Conservation (phyloP, 1,140 invertebrate species). For the Ips typographus region DNA sequence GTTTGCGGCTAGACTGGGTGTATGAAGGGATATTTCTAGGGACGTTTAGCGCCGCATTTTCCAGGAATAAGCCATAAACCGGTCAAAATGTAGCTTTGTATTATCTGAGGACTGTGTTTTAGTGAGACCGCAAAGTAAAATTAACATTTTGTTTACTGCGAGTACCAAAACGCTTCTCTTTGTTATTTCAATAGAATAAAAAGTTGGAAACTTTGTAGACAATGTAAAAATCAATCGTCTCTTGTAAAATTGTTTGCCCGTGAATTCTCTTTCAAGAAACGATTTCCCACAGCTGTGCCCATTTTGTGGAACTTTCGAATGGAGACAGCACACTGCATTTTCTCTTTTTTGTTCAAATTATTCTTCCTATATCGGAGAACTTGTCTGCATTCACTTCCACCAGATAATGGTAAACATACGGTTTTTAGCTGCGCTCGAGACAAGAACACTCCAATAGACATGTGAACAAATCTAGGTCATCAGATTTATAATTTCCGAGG, state of each 20-base stretch:
- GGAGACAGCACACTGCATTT: constrained; percentile 22
- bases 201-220: constrained; percentile 23
- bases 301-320: constrained; percentile 26
- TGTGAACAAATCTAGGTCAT: no score
- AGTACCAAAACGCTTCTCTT: background rate
- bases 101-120: constrained; percentile 16
- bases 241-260: constrained; percentile 27
- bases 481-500: no score
- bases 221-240: constrained; percentile 28
- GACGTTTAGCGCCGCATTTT: constrained; percentile 45
- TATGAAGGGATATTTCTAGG: constrained; percentile 47
- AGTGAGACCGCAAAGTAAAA: background rate
- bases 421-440: background rate
- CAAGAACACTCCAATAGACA: no score
- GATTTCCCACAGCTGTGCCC: constrained; percentile 24
- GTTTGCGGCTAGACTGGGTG: constrained; percentile 40
- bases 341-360: constrained; percentile 14
- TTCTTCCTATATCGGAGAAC: constrained; percentile 9
- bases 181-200: constrained; percentile 10
- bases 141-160: background rate
- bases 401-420: constrained; percentile 7
- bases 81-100: constrained; percentile 13
- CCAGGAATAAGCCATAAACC: constrained; percentile 45
- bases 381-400: constrained; percentile 9
- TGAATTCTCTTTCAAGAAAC: constrained; percentile 29